Evolutionary conservation across 2,113 vertebrate species (phyloP).

Genomic region (Engraulis encrasicolus): DNA sequence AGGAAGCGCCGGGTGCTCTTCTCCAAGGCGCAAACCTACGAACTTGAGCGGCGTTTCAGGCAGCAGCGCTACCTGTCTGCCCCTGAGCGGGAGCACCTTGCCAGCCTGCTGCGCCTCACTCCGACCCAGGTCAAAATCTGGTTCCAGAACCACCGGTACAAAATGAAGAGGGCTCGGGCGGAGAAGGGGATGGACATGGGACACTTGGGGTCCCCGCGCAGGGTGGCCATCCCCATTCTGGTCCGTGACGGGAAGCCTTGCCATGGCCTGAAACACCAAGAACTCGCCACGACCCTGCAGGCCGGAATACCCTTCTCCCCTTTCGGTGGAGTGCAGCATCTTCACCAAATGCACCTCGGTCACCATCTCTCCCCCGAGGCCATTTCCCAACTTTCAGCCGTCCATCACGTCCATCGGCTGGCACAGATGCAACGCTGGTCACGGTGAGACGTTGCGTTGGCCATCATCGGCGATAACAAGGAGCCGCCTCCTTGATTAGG

Average conservation of each 20-base stretch:
- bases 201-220: slow-evolving; percentile 81
- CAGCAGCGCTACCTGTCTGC: slow-evolving; percentile 82
- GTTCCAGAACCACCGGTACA: slow-evolving; percentile 85
- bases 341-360: slow-evolving; percentile 85
- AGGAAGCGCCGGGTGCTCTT: slow-evolving; percentile 80
- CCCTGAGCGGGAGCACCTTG: slow-evolving; percentile 79
- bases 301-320: slow-evolving; percentile 83
- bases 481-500: not conserved
- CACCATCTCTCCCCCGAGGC: slow-evolving; percentile 78
- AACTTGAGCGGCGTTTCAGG: slow-evolving; percentile 79
- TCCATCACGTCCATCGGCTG: slow-evolving; percentile 84
- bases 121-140: slow-evolving; percentile 85
- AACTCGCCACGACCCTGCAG: slow-evolving; percentile 83
- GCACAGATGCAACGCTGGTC: slow-evolving; percentile 89
- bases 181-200: slow-evolving; percentile 88
- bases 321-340: slow-evolving; percentile 82
- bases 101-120: slow-evolving; percentile 77
- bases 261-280: slow-evolving; percentile 81
- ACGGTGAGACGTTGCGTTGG: slow-evolving; percentile 70
- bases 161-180: slow-evolving; percentile 82
- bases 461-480: not conserved
- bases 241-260: slow-evolving; percentile 87
- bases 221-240: slow-evolving; percentile 85
- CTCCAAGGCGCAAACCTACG: slow-evolving; percentile 83
- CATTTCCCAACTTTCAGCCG: slow-evolving; percentile 78